Percentiles rank a stretch among this genome's conserved stretches.
These are phyloP conservation scores for Hylomyscus alleni DNA, from an alignment of 2,797 vertebrate genomes.

Conservation along the genomic window DNA sequence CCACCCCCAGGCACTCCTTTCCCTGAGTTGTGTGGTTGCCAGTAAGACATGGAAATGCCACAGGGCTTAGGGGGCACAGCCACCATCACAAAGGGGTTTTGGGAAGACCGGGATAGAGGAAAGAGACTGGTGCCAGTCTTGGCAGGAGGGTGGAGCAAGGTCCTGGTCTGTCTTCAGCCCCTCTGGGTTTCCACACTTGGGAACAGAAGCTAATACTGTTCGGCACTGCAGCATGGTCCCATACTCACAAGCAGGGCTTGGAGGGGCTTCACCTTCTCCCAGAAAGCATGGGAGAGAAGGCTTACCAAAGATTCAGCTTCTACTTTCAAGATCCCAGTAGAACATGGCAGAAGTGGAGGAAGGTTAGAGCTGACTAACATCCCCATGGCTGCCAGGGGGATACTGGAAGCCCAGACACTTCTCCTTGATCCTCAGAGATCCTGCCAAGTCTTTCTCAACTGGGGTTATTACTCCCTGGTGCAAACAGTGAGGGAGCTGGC, in stretches of 20 bases:
- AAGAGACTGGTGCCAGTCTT: conserved; percentile 41
- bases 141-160: neutral
- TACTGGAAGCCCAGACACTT: conserved; percentile 59
- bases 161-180: conserved; percentile 33
- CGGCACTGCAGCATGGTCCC: conserved; percentile 65
- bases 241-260: neutral
- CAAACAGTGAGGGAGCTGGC: conserved; percentile 73
- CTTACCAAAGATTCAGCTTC: neutral
- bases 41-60: conserved; percentile 78
- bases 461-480: conserved; percentile 71
- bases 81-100: conserved; percentile 54
- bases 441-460: conserved; percentile 71
- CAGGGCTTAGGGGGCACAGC: conserved; percentile 71
- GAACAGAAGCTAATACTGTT: conserved; percentile 78
- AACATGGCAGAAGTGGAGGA: conserved; percentile 17
- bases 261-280: conserved; percentile 54
- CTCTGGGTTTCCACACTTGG: conserved; percentile 24
- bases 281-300: neutral
- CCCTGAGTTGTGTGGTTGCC: conserved; percentile 81
- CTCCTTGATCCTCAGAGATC: conserved; percentile 29
- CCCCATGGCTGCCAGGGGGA: neutral
- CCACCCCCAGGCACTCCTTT: conserved; percentile 75
- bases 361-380: conserved; percentile 47
- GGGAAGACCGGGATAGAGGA: conserved; percentile 37
- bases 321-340: neutral